Base-by-base conservation (phyloP, 2,113 vertebrate species). In the Hemiprocne comata region DNA sequence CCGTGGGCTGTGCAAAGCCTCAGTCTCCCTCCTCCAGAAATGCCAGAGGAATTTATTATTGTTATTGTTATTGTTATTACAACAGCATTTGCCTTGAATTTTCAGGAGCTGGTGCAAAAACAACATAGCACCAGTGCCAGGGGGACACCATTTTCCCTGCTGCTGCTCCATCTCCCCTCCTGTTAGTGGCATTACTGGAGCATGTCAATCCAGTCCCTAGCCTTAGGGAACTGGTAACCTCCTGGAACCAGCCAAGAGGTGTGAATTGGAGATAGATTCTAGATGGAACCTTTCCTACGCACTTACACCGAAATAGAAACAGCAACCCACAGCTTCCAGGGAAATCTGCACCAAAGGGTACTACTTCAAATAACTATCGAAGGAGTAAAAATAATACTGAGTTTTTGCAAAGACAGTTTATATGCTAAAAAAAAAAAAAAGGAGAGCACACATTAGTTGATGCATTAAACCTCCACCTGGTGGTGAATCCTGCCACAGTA, bases 381-480 rank as follows among this genome's bases (percentile, higher is more conserved):
- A 67, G 40, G 60, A 67, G 20, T 50, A 78, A 75, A 80, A 91
- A 38, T 36, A 89, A 73, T 23, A 28, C 6, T 13, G 26, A 9
- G n/a, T 62, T 72, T 93, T 73, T 29, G 15, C 20, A 62, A 61
- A 65, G 33, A 44, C 1, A 1, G 25, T 69, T 83, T 76, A 46
- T 17, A 54, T 15, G 19, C 15, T 31, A 31, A 26, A 71, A 15
- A 14, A 42, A n/a, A 26, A 33, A 29, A 36, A 50, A 13, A 17
- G 25, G 4, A 33, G 11, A 40, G 23, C 26, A 29, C 24, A 20
- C 62, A 11, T 34, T 66, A 57, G 21, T 5, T 34, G 67, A 62
- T 66, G 34, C 18, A 28, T 60, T 23, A 67, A 93, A 91, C 90
- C 93, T 94, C 92, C 95, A 95, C 89, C 94, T 92, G 76, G 89